Conservation (phyloP, 2,113 vertebrate species). For the Cheirogaleus medius region DNA sequence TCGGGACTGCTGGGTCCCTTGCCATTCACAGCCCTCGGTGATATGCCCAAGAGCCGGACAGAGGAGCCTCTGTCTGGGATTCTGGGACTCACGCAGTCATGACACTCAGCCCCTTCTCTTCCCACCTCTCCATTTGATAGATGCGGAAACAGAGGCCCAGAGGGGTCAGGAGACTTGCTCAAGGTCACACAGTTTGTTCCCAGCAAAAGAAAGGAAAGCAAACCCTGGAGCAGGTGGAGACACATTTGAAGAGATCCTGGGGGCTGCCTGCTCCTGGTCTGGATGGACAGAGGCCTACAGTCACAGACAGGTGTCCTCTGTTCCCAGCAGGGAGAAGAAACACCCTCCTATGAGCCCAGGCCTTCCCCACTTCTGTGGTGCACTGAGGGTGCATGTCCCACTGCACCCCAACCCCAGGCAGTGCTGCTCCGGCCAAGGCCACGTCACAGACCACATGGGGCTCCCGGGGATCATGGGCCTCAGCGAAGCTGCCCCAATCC, state of each 20-base stretch:
- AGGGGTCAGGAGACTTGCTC: neutral
- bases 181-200: neutral
- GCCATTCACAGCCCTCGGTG: neutral
- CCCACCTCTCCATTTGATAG: neutral
- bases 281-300: neutral
- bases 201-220: neutral
- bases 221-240: neutral
- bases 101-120: neutral
- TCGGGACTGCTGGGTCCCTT: neutral
- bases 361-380: neutral
- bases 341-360: neutral
- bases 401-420: neutral
- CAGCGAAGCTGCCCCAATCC: conserved; percentile 18
- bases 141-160: neutral
- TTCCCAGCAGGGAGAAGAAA: neutral
- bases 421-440: neutral
- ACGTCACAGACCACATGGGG: neutral
- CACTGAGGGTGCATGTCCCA: neutral
- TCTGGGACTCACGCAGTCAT: neutral
- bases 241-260: neutral
- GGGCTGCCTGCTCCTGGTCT: neutral
- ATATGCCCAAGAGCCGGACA: neutral
- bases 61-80: neutral
- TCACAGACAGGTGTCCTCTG: neutral
- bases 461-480: neutral